Base-by-base conservation (phyloP, 2,113 vertebrate species). In the Heloderma charlesbogerti region DNA sequence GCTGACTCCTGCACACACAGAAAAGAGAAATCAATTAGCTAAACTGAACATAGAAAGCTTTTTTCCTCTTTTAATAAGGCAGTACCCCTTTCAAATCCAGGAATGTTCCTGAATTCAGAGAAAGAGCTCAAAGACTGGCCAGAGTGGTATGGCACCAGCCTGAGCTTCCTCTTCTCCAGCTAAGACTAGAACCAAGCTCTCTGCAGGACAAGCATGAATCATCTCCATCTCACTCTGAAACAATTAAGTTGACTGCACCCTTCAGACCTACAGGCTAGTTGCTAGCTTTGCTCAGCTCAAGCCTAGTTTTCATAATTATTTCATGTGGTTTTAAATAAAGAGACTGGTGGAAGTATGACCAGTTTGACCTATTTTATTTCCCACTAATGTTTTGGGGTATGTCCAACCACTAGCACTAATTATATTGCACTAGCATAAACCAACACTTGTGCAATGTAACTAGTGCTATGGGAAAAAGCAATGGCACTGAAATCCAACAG, bases 1-100 rank as follows among this genome's bases (percentile, higher is more conserved):
- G 99, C 94, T 99, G 99, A 97, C 97, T 99, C 97, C 99, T 99
- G 93, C n/a, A 91, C 91, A 87, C 81, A 80, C 92, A 94, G 71
- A 93, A 63, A 86, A 79, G 20, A 94, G 15, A 94, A 87, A 79
- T 51, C 13, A 37, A 57, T 71, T 40, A 79, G 66, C 10, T 67
- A 63, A 85, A 67, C 20, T 31, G 69, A 27, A 72, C 57, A 20
- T 1, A 60, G n/a, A 10, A 40, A 18, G 63, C 45, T 10, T 71
- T 51, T 48, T 88, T n/a, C 29, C 45, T 48, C 25, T 3, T 57
- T 66, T 57, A 40, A 71, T 48, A 51, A 51, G 54, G 29, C 37
- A 13, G 67, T 31, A 3, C 51, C 10, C 31, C 18, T 74, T 83
- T 67, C 48, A 89, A 79, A 57, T 54, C 25, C 13, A 75, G 40